phyloP scores from a whole-genome alignment of 2,797 vertebrate genomes.

The Acrocephalus scirpaceus region DNA sequence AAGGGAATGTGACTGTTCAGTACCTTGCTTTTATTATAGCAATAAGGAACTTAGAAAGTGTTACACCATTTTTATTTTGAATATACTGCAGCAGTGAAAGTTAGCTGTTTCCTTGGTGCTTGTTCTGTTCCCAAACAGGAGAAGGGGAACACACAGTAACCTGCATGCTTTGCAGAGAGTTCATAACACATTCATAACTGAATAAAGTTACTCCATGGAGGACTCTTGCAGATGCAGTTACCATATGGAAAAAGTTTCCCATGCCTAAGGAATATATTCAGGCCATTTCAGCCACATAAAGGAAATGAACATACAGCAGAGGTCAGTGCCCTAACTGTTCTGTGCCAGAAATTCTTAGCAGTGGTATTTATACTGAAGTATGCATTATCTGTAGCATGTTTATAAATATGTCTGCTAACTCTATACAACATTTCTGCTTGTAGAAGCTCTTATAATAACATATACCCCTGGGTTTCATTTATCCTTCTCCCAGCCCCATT shows the following conservation, averaged over 20 bases:
- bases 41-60: neutral
- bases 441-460: conserved; percentile 50
- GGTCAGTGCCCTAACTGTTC: conserved; percentile 33
- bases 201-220: neutral
- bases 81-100: conserved; percentile 35
- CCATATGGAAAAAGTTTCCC: conserved; percentile 28
- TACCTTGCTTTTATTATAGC: neutral
- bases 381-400: conserved; percentile 60
- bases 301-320: conserved; percentile 34
- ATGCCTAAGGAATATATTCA: conserved; percentile 17
- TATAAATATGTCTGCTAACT: conserved; percentile 71
- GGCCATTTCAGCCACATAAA: conserved; percentile 6
- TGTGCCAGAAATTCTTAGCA: conserved; percentile 60
- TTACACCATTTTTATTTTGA: neutral
- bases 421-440: conserved; percentile 11
- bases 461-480: conserved; percentile 23
- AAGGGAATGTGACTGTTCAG: neutral
- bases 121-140: conserved; percentile 64
- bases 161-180: conserved; percentile 42
- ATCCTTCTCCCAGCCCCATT: neutral
- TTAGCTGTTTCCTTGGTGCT: conserved; percentile 54
- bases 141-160: conserved; percentile 15
- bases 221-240: neutral
- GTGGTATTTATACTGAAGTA: conserved; percentile 49
- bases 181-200: neutral